Conservation (phyloP, 30 jellyfish, hydroid and myxozoan species). For the Nemopilema nomurai region DNA sequence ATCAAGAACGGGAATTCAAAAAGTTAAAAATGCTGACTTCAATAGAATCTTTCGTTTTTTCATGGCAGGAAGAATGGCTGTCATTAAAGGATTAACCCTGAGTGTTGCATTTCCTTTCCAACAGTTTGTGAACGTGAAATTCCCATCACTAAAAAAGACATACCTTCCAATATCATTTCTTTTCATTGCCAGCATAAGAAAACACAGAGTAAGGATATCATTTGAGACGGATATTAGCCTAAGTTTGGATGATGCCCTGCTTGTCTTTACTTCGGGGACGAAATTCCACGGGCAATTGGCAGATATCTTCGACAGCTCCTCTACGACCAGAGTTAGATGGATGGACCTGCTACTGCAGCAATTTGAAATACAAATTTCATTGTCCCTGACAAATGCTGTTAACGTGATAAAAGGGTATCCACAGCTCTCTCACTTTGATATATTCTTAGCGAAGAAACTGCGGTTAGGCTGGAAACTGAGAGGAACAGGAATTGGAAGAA, state of each 20-base stretch:
- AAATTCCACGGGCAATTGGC: background rate
- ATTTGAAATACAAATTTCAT: constrained; percentile 5
- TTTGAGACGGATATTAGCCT: constrained; percentile 45
- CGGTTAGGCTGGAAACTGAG: constrained; percentile 20
- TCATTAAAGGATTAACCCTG: constrained; percentile 64
- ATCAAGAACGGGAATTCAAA: constrained; percentile 66
- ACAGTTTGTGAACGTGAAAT: constrained; percentile 17
- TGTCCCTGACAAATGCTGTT: constrained; percentile 4
- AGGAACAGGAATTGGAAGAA: constrained; percentile 52
- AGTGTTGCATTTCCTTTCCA: constrained; percentile 72
- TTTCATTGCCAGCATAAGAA: constrained; percentile 19
- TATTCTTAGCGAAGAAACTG: constrained; percentile 8
- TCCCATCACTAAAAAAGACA: constrained; percentile 18
- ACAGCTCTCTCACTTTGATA: constrained; percentile 28
- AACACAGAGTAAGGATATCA: background rate
- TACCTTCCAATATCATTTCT: constrained; percentile 36
- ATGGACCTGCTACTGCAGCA: constrained; percentile 24
- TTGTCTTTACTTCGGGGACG: constrained; percentile 37
- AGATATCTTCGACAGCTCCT: background rate
- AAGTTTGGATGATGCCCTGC: constrained; percentile 11
- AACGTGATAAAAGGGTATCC: constrained; percentile 30
- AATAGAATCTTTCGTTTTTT: constrained; percentile 70
- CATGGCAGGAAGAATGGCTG: constrained; percentile 68
- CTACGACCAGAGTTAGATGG: constrained; percentile 9
- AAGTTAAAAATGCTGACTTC: constrained; percentile 67